A percentile compares a stretch with the other conserved stretches of the same genome.
These are phyloP conservation scores for Drosophila dunni DNA, from an alignment of 1,140 invertebrate species.

Conservation along the genomic window DNA sequence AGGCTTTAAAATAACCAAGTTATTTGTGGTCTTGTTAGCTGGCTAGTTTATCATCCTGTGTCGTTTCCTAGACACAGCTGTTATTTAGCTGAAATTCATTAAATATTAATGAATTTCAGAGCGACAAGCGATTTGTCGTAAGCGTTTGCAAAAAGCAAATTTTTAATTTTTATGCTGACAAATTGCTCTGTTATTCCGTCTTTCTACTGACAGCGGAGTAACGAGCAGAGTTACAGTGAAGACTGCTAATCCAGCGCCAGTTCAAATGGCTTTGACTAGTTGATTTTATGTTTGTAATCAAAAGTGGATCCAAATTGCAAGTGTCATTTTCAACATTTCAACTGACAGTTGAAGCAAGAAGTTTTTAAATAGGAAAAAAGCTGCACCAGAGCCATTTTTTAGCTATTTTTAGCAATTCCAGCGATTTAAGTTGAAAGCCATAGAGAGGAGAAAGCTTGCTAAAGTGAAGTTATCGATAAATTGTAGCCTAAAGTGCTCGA, in stretches of 20 bases:
- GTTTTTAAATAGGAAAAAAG: neutral
- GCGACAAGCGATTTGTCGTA: constrained; percentile 61
- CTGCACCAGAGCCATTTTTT: neutral
- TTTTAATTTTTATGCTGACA: constrained; percentile 44
- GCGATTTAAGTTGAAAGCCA: too few species aligned
- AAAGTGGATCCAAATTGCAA: constrained; percentile 50
- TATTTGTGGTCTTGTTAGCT: constrained; percentile 39
- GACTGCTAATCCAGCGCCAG: constrained; percentile 34
- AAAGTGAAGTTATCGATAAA: too few species aligned
- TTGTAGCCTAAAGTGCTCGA: too few species aligned
- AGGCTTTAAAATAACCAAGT: constrained; percentile 8
- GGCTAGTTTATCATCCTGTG: constrained; percentile 21
- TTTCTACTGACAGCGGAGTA: constrained; percentile 10
- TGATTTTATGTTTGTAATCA: constrained; percentile 68
- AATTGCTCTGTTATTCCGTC: constrained; percentile 52
- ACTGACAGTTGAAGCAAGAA: neutral
- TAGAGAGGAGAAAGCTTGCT: too few species aligned
- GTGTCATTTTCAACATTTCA: constrained; percentile 31
- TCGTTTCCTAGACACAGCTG: constrained; percentile 54
- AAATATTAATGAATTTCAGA: constrained; percentile 75
- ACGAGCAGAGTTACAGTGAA: neutral
- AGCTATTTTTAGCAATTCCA: too few species aligned
- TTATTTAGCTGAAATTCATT: constrained; percentile 59
- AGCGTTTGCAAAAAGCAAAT: constrained; percentile 28
- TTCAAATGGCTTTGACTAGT: constrained; percentile 40